phyloP scores from a whole-genome alignment of 2,113 vertebrate species.

The Euleptes europaea region DNA sequence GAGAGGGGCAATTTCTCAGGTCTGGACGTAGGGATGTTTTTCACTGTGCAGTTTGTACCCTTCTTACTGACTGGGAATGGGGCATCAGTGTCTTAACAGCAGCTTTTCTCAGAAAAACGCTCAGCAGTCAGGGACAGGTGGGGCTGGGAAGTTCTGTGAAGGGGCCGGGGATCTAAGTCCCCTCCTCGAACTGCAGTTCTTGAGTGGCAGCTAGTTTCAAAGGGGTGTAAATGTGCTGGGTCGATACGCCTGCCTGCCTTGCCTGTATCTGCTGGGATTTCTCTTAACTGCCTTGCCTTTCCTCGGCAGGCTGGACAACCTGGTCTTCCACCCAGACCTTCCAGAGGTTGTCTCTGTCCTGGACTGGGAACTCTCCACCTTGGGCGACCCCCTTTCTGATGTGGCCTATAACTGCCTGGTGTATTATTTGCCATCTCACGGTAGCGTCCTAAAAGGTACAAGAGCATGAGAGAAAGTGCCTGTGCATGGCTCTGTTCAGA shows the following conservation, averaged over 20 bases:
- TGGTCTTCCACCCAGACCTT: slow-evolving; percentile 82
- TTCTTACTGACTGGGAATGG: not conserved
- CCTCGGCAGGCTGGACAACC: slow-evolving; percentile 78
- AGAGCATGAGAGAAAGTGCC: not conserved
- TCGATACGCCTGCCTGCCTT: not conserved
- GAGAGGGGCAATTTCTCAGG: not conserved
- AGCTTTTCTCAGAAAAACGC: not conserved
- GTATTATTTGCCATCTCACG: slow-evolving; percentile 72
- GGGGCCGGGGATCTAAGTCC: not conserved
- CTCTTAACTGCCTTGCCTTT: slow-evolving; percentile 31
- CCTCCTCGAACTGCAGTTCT: not conserved
- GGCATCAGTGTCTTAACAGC: no score
- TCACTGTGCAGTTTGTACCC: not conserved
- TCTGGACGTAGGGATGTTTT: not conserved
- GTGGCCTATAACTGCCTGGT: slow-evolving; percentile 80
- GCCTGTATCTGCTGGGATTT: not conserved
- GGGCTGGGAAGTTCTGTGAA: not conserved
- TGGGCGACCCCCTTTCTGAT: slow-evolving; percentile 82
- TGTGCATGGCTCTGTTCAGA: not conserved
- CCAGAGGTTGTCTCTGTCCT: slow-evolving; percentile 79
- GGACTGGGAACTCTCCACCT: slow-evolving; percentile 81
- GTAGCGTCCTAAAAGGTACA: slow-evolving; percentile 75
- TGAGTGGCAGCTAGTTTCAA: not conserved
- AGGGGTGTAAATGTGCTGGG: not conserved
- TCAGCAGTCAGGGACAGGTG: not conserved